Base-by-base conservation (phyloP, 2,888 invertebrate genomes). In the Morpho helenor region DNA sequence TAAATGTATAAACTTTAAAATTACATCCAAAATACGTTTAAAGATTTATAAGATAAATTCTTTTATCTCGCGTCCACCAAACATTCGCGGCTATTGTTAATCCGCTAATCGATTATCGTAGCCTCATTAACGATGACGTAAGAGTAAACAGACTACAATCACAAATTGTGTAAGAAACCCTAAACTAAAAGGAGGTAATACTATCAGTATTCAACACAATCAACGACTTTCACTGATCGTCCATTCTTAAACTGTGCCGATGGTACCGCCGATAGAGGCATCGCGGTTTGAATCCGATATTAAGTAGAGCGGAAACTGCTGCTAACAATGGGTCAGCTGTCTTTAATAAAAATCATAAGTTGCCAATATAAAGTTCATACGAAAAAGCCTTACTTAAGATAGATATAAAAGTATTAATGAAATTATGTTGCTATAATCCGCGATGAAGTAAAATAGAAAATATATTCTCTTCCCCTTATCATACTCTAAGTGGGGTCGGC, bases 181-280 rank as follows among this genome's bases (percentile, higher is more conserved):
- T 63, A 61, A 53, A 58, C 60, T 44, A 53, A 56, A 53, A 59
- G 63, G 59, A 64, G 64, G 65, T 59, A 68, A 68, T 55, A 55
- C 40, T 57, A 72, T 73, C 69, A 70, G 67, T 69, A 75, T 74
- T 70, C 73, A 59, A 66, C 61, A 64, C 62, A 64, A 63, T 64
- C 59, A 53, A 46, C 66, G 64, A 83, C 84, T 84, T 84, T 84
- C 84, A 80, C 84, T 74, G 61, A 51, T 62, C 59, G 66, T 66
- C 69, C 76, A 77, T 77, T 77, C 76, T 74, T 61, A 59, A 61
- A 64, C 69, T 53, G 66, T 73, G 68, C 59, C 63, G 68, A 71
- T 68, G 64, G 61, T 57, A 62, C 62, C 60, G 56, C 59, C 70
- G 77, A 75, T 76, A 73, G 64, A 72, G 69, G 56, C 54, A 53